Conservation (phyloP, 2,797 vertebrate genomes). For the Psittacula echo region DNA sequence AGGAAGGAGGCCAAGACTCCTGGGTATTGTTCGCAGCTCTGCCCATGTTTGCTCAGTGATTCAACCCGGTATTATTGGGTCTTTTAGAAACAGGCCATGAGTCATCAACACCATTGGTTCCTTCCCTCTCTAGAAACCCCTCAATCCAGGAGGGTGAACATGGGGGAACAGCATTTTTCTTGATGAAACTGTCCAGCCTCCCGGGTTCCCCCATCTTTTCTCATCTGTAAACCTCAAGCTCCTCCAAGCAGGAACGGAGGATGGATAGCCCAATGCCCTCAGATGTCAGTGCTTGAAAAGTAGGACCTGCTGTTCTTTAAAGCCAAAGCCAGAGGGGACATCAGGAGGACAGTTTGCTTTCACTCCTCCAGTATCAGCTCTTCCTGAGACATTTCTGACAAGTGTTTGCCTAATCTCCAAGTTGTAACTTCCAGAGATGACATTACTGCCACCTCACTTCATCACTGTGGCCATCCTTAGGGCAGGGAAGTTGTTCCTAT, state of each 20-base stretch:
- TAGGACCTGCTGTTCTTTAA: neutral
- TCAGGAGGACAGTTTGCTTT: neutral
- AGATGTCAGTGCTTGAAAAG: neutral
- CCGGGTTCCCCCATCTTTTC: neutral
- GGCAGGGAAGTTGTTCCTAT: neutral
- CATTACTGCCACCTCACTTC: neutral
- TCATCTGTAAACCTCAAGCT: neutral
- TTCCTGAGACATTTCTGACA: neutral
- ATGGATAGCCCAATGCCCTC: neutral
- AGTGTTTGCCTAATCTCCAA: neutral
- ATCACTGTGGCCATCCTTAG: neutral
- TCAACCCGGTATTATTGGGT: neutral
- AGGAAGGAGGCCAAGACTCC: conserved; percentile 6
- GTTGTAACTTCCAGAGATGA: neutral
- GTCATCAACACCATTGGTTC: neutral
- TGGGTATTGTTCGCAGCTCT: conserved; percentile 30
- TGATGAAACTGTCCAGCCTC: neutral
- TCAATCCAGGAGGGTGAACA: neutral
- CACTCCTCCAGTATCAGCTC: neutral
- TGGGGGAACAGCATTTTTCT: neutral
- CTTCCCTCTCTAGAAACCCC: neutral
- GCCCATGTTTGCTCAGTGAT: neutral
- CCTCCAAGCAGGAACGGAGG: neutral
- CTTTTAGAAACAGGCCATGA: conserved; percentile 7
- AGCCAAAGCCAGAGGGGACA: neutral